A percentile compares a stretch with the other conserved stretches of the same genome.
These are phyloP conservation scores for Ricordea florida DNA, from an alignment of 92 coral and sea anemone species.

Conservation along the genomic window DNA sequence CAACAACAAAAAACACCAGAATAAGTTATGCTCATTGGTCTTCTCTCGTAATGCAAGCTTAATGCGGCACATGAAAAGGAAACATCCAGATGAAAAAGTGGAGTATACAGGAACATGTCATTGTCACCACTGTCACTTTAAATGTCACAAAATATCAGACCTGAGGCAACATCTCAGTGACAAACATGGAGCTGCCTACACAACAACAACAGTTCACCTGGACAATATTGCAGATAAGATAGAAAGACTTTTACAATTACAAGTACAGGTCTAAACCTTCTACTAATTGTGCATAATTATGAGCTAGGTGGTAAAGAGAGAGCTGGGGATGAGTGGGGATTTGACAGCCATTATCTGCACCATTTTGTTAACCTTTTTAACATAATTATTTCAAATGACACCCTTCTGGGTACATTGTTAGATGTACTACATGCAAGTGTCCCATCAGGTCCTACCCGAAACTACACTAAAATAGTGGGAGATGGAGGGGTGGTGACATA, in stretches of 20 bases:
- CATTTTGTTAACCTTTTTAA: conserved; percentile 4
- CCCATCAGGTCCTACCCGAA: conserved; percentile 7
- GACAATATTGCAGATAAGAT: conserved; percentile 9
- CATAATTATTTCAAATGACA: conserved; percentile 14
- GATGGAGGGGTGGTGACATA: conserved; percentile 22
- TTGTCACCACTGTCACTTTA: conserved; percentile 27
- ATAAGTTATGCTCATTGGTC: conserved; percentile 6
- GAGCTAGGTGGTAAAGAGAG: neutral
- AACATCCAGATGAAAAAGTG: neutral
- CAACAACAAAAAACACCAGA: conserved; percentile 21
- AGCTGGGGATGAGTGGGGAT: conserved; percentile 9
- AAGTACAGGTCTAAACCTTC: neutral
- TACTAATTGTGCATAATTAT: neutral
- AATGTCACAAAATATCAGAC: conserved; percentile 43
- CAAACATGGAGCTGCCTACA: conserved; percentile 4
- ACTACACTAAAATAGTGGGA: conserved; percentile 3
- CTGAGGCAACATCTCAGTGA: conserved; percentile 40
- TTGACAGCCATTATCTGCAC: neutral
- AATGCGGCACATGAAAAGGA: conserved; percentile 19
- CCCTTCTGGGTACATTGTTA: conserved; percentile 7
- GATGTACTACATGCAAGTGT: conserved; percentile 4
- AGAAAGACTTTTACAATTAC: neutral
- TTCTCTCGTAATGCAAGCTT: conserved; percentile 19
- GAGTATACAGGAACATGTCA: conserved; percentile 39
- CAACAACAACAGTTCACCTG: neutral